Base-by-base conservation (phyloP, 2,888 invertebrate species). In the Eupithecia subfuscata region DNA sequence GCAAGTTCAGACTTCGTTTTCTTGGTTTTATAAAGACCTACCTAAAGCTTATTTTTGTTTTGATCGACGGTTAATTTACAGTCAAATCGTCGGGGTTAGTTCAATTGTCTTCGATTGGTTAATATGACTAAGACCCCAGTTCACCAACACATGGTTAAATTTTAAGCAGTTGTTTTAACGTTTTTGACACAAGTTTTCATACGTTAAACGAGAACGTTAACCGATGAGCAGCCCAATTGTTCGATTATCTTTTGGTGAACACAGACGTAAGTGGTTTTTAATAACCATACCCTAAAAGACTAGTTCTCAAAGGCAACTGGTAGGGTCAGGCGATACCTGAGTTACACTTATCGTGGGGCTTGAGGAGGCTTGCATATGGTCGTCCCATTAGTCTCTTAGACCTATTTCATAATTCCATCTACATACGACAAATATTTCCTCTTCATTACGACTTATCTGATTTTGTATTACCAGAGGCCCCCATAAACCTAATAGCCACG, bases 401-500 rank as follows among this genome's bases (percentile, higher is more conserved):
- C 11, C 14, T 25, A 60, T 60, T 22, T 60, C 60, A 60, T 12
- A 25, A 12, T 60, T 60, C 22, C 25, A 60, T 60, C 25, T 60
- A 25, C 60, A 60, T 60, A 60, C 60, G 60, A 25, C 22, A 60
- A 56, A 56, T 22, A 56, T 56, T 56, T 56, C 52, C 52, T 56
- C 52, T 64, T 34, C 18, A 11, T 30, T 64, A 64, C 64, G 64
- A 64, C 18, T 64, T 64, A 37, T 48, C 73, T 75, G 73, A 74
- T 77, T 78, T 65, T 71, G 71, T 77, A 78, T 82, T 80, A 79
- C 79, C 75, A 77, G 80, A 77, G 79, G 80, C 79, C 81, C 80
- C 82, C 82, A 75, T 84, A 79, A 83, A 83, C 80, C 81, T 78
- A 82, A 84, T 82, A 79, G 71, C 70, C 63, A 79, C 78, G 78